These are phyloP conservation scores for Lagodon rhomboides DNA, from an alignment of 2,797 vertebrate genomes.

Conservation along the genomic window DNA sequence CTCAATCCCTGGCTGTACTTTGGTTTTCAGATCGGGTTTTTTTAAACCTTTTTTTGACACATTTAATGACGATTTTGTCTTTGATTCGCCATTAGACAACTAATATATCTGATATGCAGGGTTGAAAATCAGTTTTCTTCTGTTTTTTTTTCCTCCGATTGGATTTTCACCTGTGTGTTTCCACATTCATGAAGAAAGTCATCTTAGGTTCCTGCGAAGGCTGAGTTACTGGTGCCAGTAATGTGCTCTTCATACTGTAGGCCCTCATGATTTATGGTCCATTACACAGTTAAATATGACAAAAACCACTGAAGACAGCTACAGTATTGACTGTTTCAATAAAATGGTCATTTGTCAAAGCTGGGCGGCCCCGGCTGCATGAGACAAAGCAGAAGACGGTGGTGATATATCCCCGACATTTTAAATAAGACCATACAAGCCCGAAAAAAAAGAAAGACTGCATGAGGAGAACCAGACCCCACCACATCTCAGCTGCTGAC, in stretches of 20 bases:
- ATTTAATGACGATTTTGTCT: conserved; percentile 12
- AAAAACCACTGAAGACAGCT: conserved; percentile 38
- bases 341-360: conserved; percentile 49
- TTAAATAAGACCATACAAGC: conserved; percentile 23
- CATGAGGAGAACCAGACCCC: conserved; percentile 55
- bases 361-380: conserved; percentile 21
- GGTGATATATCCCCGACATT: conserved; percentile 34
- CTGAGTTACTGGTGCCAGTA: neutral
- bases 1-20: conserved; percentile 27
- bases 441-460: neutral
- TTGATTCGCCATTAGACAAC: neutral
- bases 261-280: conserved; percentile 29
- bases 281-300: conserved; percentile 27
- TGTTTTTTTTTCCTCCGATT: conserved; percentile 11
- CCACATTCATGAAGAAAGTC: neutral
- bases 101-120: neutral
- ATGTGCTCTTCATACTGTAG: neutral
- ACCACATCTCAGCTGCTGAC: conserved; percentile 47
- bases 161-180: conserved; percentile 33
- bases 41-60: conserved; percentile 23
- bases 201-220: neutral
- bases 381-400: conserved; percentile 53
- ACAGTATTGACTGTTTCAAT: conserved; percentile 37
- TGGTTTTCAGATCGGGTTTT: conserved; percentile 30
- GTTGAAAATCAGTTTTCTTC: neutral